These are phyloP conservation scores for Linurgus olivaceus DNA, from an alignment of 2,797 vertebrate species.

Conservation along the genomic window DNA sequence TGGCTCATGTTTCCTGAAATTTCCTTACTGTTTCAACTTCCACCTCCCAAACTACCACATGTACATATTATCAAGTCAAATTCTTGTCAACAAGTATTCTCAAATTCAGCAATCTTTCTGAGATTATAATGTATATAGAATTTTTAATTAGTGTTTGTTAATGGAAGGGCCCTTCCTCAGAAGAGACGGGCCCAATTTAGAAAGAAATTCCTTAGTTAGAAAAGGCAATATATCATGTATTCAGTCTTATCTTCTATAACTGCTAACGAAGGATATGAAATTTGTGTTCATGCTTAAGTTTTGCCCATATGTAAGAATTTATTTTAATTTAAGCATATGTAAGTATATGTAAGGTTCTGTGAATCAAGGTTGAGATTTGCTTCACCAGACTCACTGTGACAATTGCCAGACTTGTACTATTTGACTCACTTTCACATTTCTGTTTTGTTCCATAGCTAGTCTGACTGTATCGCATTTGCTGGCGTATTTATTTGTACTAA, in stretches of 20 bases:
- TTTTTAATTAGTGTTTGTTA: background rate
- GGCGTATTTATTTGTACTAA: background rate
- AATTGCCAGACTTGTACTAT: background rate
- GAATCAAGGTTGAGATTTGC: background rate
- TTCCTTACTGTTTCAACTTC: background rate
- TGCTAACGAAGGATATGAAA: background rate
- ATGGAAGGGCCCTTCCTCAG: background rate
- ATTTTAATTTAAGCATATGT: background rate
- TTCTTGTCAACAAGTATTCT: background rate
- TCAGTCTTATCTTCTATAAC: background rate
- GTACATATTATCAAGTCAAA: background rate
- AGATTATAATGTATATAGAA: background rate
- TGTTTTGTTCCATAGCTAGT: background rate
- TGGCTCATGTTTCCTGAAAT: background rate
- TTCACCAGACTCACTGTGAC: background rate
- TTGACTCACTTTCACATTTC: background rate
- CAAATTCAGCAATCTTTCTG: background rate
- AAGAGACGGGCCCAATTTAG: background rate
- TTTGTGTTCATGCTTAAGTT: background rate
- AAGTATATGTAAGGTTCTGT: background rate
- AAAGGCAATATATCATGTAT: background rate
- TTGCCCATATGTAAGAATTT: background rate
- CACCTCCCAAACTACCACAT: background rate
- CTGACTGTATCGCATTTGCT: background rate
- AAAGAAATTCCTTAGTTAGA: background rate